Percentiles rank a stretch among this genome's conserved stretches.
These are phyloP conservation scores for Nesoenas mayeri DNA, from an alignment of 2,113 vertebrate genomes.

Conservation along the genomic window DNA sequence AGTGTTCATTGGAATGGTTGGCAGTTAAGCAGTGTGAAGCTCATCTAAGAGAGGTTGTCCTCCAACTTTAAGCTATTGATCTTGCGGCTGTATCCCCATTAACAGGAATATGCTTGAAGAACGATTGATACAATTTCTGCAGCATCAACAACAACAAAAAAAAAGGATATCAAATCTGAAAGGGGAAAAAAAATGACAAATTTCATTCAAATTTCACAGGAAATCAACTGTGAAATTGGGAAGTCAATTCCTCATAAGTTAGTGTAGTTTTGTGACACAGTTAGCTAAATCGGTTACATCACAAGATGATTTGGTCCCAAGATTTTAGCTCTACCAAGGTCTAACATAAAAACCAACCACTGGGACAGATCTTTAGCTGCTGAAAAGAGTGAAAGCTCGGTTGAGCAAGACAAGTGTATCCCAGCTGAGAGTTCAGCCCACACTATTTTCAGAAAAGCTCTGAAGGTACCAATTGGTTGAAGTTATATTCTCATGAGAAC, in stretches of 20 bases:
- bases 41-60: neutral
- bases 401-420: neutral
- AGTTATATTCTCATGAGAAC: neutral
- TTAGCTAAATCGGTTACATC: neutral
- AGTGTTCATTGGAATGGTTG: neutral
- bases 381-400: neutral
- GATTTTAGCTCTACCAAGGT: neutral
- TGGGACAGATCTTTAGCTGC: neutral
- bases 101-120: neutral
- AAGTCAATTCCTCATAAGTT: neutral
- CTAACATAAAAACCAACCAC: neutral
- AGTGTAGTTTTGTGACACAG: neutral
- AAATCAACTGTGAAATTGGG: neutral
- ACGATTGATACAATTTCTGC: neutral
- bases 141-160: neutral
- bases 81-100: neutral
- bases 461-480: neutral
- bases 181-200: neutral
- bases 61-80: neutral
- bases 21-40: neutral
- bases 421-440: neutral
- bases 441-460: neutral
- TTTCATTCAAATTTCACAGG: neutral
- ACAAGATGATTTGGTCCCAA: neutral
- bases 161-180: neutral